These are phyloP conservation scores for Leptodirus hochenwartii DNA, from an alignment of 2,888 invertebrate genomes.

Conservation along the genomic window DNA sequence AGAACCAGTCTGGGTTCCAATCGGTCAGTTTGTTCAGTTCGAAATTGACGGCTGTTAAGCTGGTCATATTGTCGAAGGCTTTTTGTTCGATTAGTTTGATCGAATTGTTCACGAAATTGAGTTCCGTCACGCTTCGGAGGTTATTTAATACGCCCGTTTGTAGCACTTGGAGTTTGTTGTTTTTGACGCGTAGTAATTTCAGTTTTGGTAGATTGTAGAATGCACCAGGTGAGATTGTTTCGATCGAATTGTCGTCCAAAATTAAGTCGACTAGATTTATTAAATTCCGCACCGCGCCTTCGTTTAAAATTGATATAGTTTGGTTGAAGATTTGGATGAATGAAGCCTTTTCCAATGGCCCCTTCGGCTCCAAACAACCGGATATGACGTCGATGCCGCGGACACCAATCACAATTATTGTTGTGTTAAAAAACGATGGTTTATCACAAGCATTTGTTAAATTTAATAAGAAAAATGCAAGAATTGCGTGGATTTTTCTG, in stretches of 20 bases:
- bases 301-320: conserved; percentile 18
- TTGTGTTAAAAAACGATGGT: conserved; percentile 18
- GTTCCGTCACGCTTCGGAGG: conserved; percentile 12
- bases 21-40: conserved; percentile 18
- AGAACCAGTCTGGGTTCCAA: conserved; percentile 22
- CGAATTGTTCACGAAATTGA: conserved; percentile 15
- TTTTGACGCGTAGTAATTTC: conserved; percentile 13
- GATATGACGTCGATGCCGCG: conserved; percentile 18
- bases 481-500: too few relatives aligned
- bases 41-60: conserved; percentile 18
- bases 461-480: too few relatives aligned
- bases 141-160: conserved; percentile 15
- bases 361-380: conserved; percentile 20
- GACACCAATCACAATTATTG: conserved; percentile 19
- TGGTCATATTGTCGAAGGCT: conserved; percentile 17
- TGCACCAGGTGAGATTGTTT: conserved; percentile 13
- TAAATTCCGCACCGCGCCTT: conserved; percentile 18
- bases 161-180: conserved; percentile 15
- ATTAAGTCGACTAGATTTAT: conserved; percentile 17
- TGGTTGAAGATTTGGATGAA: conserved; percentile 21
- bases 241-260: conserved; percentile 14
- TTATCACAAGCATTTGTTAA: conserved; percentile 13
- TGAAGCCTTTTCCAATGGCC: conserved; percentile 17
- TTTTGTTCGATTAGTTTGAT: conserved; percentile 13
- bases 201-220: conserved; percentile 16